Percentiles rank a stretch among this genome's conserved stretches.
These are phyloP conservation scores for Pyxicephalus adspersus DNA, from an alignment of 2,113 vertebrate species.

Conservation along the genomic window DNA sequence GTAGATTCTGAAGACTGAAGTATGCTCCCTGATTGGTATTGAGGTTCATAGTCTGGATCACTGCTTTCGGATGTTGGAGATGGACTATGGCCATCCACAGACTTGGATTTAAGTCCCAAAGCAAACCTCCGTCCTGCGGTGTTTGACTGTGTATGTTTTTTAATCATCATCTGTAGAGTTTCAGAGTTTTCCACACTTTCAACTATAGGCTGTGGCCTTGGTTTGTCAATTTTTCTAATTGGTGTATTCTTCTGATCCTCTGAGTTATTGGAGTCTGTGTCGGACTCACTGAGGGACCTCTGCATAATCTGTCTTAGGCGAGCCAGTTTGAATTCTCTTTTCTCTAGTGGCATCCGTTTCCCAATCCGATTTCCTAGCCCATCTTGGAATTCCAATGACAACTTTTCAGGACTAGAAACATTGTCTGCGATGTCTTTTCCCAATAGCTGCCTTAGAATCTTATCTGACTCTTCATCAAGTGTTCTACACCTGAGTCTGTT, in stretches of 20 bases:
- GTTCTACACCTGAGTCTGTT: conserved; percentile 76
- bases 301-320: conserved; percentile 92
- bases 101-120: conserved; percentile 83
- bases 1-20: conserved; percentile 65
- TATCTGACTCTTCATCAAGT: conserved; percentile 85
- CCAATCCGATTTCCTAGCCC: conserved; percentile 68
- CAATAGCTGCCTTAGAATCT: conserved; percentile 84
- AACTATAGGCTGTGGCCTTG: conserved; percentile 84
- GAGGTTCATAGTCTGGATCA: conserved; percentile 78
- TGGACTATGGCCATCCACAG: conserved; percentile 82
- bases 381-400: conserved; percentile 82
- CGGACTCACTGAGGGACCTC: conserved; percentile 88
- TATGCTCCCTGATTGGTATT: conserved; percentile 57
- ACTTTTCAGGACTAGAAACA: conserved; percentile 80
- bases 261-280: conserved; percentile 83
- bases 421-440: conserved; percentile 86
- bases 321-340: conserved; percentile 88
- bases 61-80: conserved; percentile 87
- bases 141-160: conserved; percentile 75
- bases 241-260: conserved; percentile 82
- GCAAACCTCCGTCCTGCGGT: conserved; percentile 80
- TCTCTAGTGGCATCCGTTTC: conserved; percentile 78
- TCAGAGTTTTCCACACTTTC: conserved; percentile 79
- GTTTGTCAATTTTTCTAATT: conserved; percentile 76
- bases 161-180: conserved; percentile 79